Percentiles rank a stretch among this genome's conserved stretches.
Evolutionary conservation across 2,888 invertebrate species (phyloP).

Genomic region (Heliconius erato): DNA sequence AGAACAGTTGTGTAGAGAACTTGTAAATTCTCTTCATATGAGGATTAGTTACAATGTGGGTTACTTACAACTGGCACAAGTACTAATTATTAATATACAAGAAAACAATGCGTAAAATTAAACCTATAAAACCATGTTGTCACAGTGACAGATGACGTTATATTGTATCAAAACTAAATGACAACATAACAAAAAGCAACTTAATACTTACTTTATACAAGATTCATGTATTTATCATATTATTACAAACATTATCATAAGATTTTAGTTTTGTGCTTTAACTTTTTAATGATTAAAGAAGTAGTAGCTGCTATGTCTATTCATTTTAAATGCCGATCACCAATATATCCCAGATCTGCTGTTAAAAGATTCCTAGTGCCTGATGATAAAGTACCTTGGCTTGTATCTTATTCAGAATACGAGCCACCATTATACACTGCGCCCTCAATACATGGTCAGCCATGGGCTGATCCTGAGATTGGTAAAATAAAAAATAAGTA

Average conservation of each 20-base stretch:
- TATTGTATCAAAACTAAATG: not conserved
- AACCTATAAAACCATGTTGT: too few relatives aligned
- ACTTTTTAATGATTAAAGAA: slow-evolving; percentile 48
- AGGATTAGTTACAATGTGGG: too few relatives aligned
- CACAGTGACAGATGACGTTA: too few relatives aligned
- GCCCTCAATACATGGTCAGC: slow-evolving; percentile 87
- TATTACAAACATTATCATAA: not conserved
- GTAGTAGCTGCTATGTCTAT: slow-evolving; percentile 63
- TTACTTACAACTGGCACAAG: too few relatives aligned
- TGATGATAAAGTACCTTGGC: slow-evolving; percentile 92
- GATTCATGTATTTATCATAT: not conserved
- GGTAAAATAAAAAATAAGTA: slow-evolving; percentile 62
- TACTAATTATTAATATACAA: too few relatives aligned
- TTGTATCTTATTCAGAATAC: slow-evolving; percentile 88
- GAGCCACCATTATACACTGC: slow-evolving; percentile 91
- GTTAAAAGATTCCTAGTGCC: slow-evolving; percentile 89
- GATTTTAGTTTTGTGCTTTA: not conserved
- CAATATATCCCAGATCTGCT: slow-evolving; percentile 88
- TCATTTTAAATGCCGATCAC: slow-evolving; percentile 87
- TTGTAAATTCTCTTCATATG: too few relatives aligned
- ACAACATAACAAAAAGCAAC: not conserved
- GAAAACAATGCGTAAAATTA: too few relatives aligned
- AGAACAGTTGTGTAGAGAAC: too few relatives aligned
- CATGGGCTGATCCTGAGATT: slow-evolving; percentile 94
- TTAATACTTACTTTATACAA: not conserved